Evolutionary conservation across 1,140 invertebrate genomes (phyloP), one percentile per base, ranked within the genome.

Genomic region (Scaptomyza pallida): DNA sequence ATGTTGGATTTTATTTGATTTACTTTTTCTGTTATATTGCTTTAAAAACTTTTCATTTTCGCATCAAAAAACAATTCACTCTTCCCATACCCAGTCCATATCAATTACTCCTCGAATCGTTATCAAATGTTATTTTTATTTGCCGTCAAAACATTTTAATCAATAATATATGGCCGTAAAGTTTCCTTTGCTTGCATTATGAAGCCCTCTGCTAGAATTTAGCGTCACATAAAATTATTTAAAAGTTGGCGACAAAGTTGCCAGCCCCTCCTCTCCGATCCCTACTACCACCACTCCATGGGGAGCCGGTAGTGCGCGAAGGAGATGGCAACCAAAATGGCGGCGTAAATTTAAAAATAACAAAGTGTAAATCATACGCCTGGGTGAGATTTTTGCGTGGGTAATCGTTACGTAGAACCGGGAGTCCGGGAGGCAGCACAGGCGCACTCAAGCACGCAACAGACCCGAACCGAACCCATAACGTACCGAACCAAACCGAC

Each of bases 311-410:
- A 81, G 71, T 45, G 35, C 40, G 61, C 41, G 51, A 47, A 47
- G 55, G 61, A 63, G 60, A 41, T n/a, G 63, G 56, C 62, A 41
- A 79, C 67, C 67, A 82, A 89, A 89, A 82, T 78, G 82, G 75
- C 72, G 69, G 56, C 47, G 56, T 17, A 73, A 82, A 83, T 73
- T 82, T 82, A 88, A 89, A 88, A 88, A 88, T 88, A 88, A 89
- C 82, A 88, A 83, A 83, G 78, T 82, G 78, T 89, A 88, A 88
- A 88, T 89, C 81, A 86, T 86, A 86, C 78, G 81, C 70, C 59
- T 80, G 68, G 67, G 71, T 59, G 56, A 61, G 50, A 81, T 74
- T 75, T 67, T 54, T 44, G 63, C 61, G 71, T 40, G 61, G 33
- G 40, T 55, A 55, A 43, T 48, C 57, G 73, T 52, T 37, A 19